Base-by-base conservation (phyloP, 2,113 vertebrate species). In the Pionites leucogaster region DNA sequence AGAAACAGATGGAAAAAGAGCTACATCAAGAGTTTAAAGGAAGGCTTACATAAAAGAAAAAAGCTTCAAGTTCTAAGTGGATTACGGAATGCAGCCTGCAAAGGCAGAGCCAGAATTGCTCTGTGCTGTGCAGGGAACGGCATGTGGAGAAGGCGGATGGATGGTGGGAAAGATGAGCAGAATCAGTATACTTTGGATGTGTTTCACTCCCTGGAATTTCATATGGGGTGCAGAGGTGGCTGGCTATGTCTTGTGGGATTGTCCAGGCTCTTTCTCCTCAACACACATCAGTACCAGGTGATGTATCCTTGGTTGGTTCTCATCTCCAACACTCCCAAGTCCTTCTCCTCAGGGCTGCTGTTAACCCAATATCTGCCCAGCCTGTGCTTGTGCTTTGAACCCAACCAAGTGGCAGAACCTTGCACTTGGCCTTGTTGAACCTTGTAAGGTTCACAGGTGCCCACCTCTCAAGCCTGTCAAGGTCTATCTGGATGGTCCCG, bases 21-120 rank as follows among this genome's bases (percentile, higher is more conserved):
- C 92, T 86, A 94, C 95, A 93, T 72, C 92, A 79, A 92, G 96
- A 76, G 93, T 95, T 95, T 90, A 92, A 96, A 94, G 96, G 92
- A 42, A 95, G 52, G 85, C 90, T 94, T 42, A 90, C 50, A 86
- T 29, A 83, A 44, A 68, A 55, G 28, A 7, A 59, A 88, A 88
- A 86, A 95, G 86, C 93, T 65, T 69, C 83, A 63, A 65, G 84
- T 92, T 94, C 55, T 89, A 84, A 96, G 95, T 92, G 95, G 95
- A 91, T 96, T 94, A 86, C 37, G 72, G 95, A 35, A 88, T 77
- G 89, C 71, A 83, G 83, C 62, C 91, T 80, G 93, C 94, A 86
- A 96, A 93, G 72, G 83, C 86, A 65, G 72, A 84, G 77, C 11
- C 14, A 94, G 84, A 94, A 89, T 41, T 49, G 83, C 89, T 88